Evolutionary conservation across 2,797 vertebrate species (phyloP), one percentile per base, ranked within the genome.

Genomic region (Perodicticus potto): DNA sequence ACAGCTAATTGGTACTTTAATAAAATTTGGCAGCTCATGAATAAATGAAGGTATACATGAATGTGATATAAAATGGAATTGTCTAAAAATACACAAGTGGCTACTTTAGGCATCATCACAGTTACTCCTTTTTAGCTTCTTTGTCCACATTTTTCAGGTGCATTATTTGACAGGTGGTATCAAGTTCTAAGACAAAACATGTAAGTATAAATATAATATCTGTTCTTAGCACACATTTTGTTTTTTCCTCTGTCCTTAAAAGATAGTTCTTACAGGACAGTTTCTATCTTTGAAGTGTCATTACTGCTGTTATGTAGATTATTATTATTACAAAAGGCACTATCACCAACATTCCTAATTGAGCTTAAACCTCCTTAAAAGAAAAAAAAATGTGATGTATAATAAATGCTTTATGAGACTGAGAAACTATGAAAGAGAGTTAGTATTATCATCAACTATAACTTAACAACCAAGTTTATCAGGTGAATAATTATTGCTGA

Each of bases 21-120:
- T 81, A 53, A 95, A 97, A n/a, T 63, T 83, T 89, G 80, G 32
- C 85, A 98, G 34, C 37, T 89, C 59, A 67, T 81, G 23, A 95
- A 91, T 94, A 84, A 95, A 89, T 94, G 81, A 95, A 87, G 90
- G 43, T 34, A 76, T 17, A 91, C 32, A 32, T 0, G 0, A 91
- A 84, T 92, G 96, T 2, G 8, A 93, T 82, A 63, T 94, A 93
- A 96, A 95, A 73, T 70, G 67, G 81, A 63, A 82, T 53, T 45
- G 43, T 53, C 83, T 84, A 77, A 96, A 95, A 95, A 70, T 84
- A 86, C 22, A 84, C 72, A 97, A 95, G 84, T 53, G 55, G 14
- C 4, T 95, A 61, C 92, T 67, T 96, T 45, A 43, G 43, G 7
- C 49, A 77, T 45, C 57, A 25, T 87, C 32, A 27, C 61, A 55